phyloP scores from a whole-genome alignment of 2,113 vertebrate species.

The Syngnathus typhle region DNA sequence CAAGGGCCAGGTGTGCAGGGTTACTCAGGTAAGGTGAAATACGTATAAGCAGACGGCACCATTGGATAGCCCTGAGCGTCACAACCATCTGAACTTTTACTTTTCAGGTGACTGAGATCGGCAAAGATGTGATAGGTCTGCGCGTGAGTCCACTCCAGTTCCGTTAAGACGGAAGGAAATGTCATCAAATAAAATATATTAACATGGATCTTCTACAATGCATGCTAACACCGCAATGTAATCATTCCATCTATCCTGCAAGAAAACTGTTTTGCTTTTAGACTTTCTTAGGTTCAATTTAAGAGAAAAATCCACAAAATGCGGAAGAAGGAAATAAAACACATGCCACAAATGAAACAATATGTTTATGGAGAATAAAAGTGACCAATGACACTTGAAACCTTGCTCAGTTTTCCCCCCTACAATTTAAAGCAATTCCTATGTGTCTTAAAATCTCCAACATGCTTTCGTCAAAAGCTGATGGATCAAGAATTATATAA shows the following conservation, averaged over 20 bases:
- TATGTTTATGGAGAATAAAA: too few species aligned
- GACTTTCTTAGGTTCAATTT: not conserved
- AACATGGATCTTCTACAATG: slow-evolving; percentile 7
- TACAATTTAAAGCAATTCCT: not conserved
- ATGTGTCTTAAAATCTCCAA: too few species aligned
- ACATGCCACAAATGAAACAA: not conserved
- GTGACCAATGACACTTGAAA: too few species aligned
- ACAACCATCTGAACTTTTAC: not conserved
- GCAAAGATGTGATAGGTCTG: slow-evolving; percentile 92
- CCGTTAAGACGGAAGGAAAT: slow-evolving; percentile 65
- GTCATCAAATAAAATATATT: slow-evolving; percentile 7
- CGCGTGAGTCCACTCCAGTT: slow-evolving; percentile 95
- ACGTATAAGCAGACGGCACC: not conserved
- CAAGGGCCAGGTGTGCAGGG: slow-evolving; percentile 88
- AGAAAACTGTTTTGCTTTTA: not conserved
- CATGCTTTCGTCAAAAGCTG: too few species aligned
- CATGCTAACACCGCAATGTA: slow-evolving; percentile 13
- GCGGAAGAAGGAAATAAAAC: not conserved
- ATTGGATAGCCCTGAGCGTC: not conserved
- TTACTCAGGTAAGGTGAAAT: slow-evolving; percentile 77
- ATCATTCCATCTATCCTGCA: not conserved
- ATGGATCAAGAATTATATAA: too few species aligned
- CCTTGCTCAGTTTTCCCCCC: too few species aligned
- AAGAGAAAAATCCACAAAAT: not conserved
- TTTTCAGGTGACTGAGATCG: slow-evolving; percentile 86